phyloP scores from a whole-genome alignment of 2,113 vertebrate species.

The Bambusicola thoracicus region DNA sequence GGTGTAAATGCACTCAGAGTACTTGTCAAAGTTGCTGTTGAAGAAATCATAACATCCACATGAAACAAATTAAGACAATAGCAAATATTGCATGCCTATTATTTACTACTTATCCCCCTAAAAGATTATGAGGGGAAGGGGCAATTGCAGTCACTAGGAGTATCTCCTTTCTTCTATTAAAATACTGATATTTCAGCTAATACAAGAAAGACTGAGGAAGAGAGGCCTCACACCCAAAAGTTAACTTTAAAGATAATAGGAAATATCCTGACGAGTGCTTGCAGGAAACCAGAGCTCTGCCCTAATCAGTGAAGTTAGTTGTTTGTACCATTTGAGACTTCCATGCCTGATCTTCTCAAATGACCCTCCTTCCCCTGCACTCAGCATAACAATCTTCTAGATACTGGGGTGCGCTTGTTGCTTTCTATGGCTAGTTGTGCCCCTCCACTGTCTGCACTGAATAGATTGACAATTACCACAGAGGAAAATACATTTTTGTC shows the following conservation, averaged over 20 bases:
- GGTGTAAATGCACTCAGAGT: not conserved
- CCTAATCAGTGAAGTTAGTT: not conserved
- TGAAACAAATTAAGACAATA: not conserved
- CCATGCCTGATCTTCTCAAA: fast-evolving
- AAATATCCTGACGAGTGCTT: not conserved
- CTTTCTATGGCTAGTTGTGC: not conserved
- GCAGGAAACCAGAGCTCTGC: not conserved
- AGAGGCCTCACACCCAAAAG: not conserved
- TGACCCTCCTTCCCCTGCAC: fast-evolving
- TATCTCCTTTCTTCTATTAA: not conserved
- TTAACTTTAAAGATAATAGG: not conserved
- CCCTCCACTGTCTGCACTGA: not conserved
- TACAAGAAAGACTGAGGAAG: not conserved
- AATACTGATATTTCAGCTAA: not conserved
- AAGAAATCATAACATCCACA: not conserved
- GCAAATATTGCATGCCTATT: not conserved
- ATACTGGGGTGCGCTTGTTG: fast-evolving
- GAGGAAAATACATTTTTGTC: not conserved
- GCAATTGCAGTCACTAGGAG: not conserved
- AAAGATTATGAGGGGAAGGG: not conserved
- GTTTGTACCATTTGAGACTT: not conserved
- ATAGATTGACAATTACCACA: not conserved
- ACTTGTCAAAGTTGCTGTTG: not conserved
- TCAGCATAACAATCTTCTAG: not conserved
- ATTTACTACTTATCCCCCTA: not conserved